Evolutionary conservation across 2,797 vertebrate genomes (phyloP).

Genomic region (Garrulus glandarius): DNA sequence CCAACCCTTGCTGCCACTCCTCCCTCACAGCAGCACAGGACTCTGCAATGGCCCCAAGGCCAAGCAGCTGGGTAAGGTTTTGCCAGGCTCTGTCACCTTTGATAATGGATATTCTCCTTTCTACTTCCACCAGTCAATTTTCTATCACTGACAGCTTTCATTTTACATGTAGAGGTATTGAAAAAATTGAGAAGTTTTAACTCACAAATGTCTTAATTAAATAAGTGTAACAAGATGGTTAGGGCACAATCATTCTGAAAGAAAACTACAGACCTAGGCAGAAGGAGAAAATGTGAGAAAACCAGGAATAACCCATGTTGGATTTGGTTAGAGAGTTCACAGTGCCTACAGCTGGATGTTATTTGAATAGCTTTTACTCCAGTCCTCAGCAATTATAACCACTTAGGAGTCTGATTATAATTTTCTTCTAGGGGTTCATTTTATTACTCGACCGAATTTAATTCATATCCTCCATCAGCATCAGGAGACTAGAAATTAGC

Average conservation of each 20-base stretch:
- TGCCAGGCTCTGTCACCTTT: background rate
- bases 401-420: slow-evolving; percentile 45
- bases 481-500: slow-evolving; percentile 51
- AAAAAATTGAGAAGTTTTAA: background rate
- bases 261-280: background rate
- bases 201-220: background rate
- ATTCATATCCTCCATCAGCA: slow-evolving; percentile 50
- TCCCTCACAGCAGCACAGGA: rapidly evolving
- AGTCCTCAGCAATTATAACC: background rate
- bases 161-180: background rate
- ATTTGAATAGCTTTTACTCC: slow-evolving; percentile 25
- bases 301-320: background rate
- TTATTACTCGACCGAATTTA: slow-evolving; percentile 53
- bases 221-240: background rate
- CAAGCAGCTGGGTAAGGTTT: rapidly evolving
- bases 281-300: background rate
- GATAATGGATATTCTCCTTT: background rate
- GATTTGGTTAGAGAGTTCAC: background rate
- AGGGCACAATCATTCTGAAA: background rate
- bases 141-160: background rate
- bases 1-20: rapidly evolving
- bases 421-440: slow-evolving; percentile 56
- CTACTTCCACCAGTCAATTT: background rate
- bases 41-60: background rate
- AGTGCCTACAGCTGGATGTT: background rate